Percentiles rank a stretch among this genome's conserved stretches.
These are phyloP conservation scores for Mythimna albipuncta DNA, from an alignment of 2,888 invertebrate genomes.

Conservation along the genomic window DNA sequence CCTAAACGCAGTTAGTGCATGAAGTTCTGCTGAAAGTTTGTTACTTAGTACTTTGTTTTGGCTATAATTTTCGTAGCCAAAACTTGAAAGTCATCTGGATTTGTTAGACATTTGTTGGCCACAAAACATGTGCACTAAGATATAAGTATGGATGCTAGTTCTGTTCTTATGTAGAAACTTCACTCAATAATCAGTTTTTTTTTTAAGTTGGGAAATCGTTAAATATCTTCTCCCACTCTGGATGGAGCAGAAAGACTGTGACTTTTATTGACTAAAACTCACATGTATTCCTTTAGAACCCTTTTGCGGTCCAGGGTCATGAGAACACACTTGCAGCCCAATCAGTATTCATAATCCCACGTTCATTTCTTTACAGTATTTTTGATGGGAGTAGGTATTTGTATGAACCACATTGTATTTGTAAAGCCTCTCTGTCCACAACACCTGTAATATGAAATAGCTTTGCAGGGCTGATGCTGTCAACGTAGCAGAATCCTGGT, in stretches of 20 bases:
- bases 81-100: slow-evolving; percentile 24
- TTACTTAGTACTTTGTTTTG: slow-evolving; percentile 30
- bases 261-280: no score
- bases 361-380: background rate
- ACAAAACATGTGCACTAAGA: background rate
- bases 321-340: no score
- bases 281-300: no score
- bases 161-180: background rate
- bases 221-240: no score
- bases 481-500: background rate
- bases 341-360: background rate
- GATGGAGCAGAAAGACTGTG: no score
- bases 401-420: background rate
- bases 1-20: slow-evolving; percentile 33
- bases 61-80: slow-evolving; percentile 20
- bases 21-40: slow-evolving; percentile 44
- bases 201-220: no score
- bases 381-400: background rate
- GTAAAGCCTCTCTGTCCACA: background rate
- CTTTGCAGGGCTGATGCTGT: background rate
- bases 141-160: background rate
- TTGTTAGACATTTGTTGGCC: slow-evolving; percentile 20
- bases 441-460: background rate
- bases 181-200: background rate
- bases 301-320: no score